Evolutionary conservation across 2,797 vertebrate genomes (phyloP).

Genomic region (Mus caroli): DNA sequence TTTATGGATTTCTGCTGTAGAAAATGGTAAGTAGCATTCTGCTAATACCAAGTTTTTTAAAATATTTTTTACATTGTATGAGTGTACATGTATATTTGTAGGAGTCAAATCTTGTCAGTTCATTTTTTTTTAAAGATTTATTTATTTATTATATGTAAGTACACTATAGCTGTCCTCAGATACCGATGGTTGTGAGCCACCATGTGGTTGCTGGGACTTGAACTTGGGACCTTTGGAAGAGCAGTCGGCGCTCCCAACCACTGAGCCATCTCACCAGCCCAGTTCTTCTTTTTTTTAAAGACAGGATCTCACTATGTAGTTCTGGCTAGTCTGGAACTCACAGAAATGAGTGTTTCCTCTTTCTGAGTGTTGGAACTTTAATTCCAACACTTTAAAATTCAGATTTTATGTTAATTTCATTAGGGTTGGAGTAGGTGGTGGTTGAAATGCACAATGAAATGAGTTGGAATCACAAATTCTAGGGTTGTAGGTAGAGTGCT

Average conservation of each 20-base stretch:
- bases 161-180: too few species aligned
- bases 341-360: neutral
- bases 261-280: too few species aligned
- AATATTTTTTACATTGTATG: neutral
- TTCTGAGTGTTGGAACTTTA: neutral
- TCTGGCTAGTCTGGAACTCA: neutral
- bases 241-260: too few species aligned
- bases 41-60: neutral
- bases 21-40: neutral
- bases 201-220: too few species aligned
- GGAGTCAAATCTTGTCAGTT: neutral
- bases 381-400: neutral
- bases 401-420: slow-evolving; percentile 13
- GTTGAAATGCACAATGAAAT: slow-evolving; percentile 26
- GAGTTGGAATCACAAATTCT: slow-evolving; percentile 35
- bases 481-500: neutral
- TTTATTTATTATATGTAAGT: too few species aligned
- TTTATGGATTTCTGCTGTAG: neutral
- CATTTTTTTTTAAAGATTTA: neutral
- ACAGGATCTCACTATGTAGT: neutral
- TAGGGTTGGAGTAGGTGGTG: neutral
- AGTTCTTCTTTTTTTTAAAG: neutral
- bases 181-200: too few species aligned
- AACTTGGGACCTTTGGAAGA: too few species aligned
- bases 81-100: neutral